These are phyloP conservation scores for Campoletis raptor DNA, from an alignment of 2,888 invertebrate genomes.

Conservation along the genomic window DNA sequence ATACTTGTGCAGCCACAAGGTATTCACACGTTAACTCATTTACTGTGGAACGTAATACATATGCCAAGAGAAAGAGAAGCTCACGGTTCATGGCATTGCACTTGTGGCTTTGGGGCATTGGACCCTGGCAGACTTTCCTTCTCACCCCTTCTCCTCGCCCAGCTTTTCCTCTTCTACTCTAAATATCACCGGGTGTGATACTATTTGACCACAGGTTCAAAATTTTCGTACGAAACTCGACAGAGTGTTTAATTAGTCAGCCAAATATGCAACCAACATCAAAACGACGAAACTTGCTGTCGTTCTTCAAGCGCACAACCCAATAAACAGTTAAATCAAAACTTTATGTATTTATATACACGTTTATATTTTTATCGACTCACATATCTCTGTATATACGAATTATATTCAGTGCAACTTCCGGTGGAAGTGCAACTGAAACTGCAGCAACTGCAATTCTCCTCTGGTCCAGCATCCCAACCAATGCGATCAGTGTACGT, in stretches of 20 bases:
- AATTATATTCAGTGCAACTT: conserved; percentile 33
- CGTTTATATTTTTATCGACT: not conserved
- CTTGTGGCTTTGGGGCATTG: conserved; percentile 57
- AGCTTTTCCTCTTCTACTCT: not conserved
- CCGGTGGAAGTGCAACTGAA: conserved; percentile 39
- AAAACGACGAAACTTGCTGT: conserved; percentile 56
- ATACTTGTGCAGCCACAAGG: conserved; percentile 9
- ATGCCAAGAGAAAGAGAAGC: conserved; percentile 31
- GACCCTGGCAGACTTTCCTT: not conserved
- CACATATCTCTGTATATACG: not conserved
- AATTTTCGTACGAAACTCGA: conserved; percentile 59
- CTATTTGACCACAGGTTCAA: conserved; percentile 66
- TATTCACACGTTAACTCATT: conserved; percentile 45
- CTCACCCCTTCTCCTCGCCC: not conserved
- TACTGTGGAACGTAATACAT: conserved; percentile 26
- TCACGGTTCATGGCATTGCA: conserved; percentile 55
- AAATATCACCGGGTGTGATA: conserved; percentile 61
- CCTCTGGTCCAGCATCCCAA: conserved; percentile 12
- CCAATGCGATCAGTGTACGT: conserved; percentile 1
- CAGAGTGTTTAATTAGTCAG: conserved; percentile 68
- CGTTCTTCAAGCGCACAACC: conserved; percentile 18
- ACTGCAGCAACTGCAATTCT: conserved; percentile 42
- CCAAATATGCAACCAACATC: conserved; percentile 69
- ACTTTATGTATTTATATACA: not conserved
- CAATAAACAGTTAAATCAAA: not conserved